Conservation (phyloP, 2,113 vertebrate genomes). For the Pipra filicauda region DNA sequence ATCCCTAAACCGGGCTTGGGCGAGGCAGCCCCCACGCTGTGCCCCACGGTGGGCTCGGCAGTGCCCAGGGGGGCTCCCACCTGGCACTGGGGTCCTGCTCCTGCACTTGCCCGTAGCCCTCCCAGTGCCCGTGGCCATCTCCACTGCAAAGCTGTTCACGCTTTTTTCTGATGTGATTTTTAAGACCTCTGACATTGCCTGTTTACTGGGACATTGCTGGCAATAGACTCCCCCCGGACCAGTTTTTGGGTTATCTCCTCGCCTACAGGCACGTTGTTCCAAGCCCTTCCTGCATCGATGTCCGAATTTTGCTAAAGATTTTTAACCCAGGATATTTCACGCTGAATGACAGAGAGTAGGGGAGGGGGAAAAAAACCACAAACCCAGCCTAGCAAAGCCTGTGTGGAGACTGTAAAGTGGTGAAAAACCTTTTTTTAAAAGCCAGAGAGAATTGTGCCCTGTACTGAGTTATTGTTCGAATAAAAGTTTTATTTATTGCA, state of each 20-base stretch:
- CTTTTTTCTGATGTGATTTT: constrained; percentile 40
- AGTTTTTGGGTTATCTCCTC: constrained; percentile 53
- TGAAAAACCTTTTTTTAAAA: constrained; percentile 57
- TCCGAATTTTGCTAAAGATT: constrained; percentile 67
- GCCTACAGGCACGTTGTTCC: constrained; percentile 24
- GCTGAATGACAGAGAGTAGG: constrained; percentile 32
- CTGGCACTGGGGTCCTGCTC: neutral
- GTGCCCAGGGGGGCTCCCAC: neutral
- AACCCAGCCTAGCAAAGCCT: constrained; percentile 35
- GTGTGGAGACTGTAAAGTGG: constrained; percentile 70
- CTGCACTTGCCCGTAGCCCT: neutral
- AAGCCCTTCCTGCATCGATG: constrained; percentile 37
- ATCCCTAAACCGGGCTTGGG: neutral
- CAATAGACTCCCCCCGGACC: neutral
- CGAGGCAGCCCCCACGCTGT: neutral
- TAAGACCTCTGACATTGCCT: constrained; percentile 26
- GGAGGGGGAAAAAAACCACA: neutral
- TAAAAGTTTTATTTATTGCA: constrained; percentile 86
- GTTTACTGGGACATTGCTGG: constrained; percentile 46
- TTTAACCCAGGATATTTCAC: constrained; percentile 66
- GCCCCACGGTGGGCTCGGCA: neutral
- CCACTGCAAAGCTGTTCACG: constrained; percentile 11
- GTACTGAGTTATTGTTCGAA: constrained; percentile 79
- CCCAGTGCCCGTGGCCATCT: constrained; percentile 1
- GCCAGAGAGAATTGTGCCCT: constrained; percentile 75